Evolutionary conservation across 2,888 invertebrate genomes (phyloP), one percentile per base, ranked within the genome.

Genomic region (Pristionchus fissidentatus): DNA sequence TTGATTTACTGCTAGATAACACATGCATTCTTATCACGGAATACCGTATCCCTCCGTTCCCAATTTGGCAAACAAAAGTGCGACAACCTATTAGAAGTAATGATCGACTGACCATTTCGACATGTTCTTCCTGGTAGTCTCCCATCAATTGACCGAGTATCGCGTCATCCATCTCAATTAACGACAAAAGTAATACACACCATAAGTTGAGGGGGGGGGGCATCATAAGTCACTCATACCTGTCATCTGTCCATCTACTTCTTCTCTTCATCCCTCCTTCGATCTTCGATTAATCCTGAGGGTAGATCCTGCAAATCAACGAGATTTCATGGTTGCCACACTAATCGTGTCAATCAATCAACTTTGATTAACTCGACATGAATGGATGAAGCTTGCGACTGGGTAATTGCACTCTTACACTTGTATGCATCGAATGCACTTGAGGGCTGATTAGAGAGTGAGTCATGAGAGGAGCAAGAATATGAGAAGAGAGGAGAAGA

Each of bases 321-420:
- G 5, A 29, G 60, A 60, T 41, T 70, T 70, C 70, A 70, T 41
- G 70, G 70, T 43, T 41, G 43, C 43, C 70, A 41, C 70, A 3
- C 43, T 41, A 70, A 70, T 70, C 19, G n/a, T 41, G 32, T 19
- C n/a, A 26, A 70, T 70, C 70, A 70, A 70, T 70, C 70, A 70
- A 41, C 70, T 41, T 70, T 70, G 70, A 70, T 70, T 70, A 62
- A 35, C 13, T 4, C 13, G 62, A 41, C 38, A 70, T 26, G 41
- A 41, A 70, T 43, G 22, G 41, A 55, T 7, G 70, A n/a, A 26
- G 70, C 41, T 41, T 43, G 70, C 70, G 41, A 15, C 38, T 38
- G n/a, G 38, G 70, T 70, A 70, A 70, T 70, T 70, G 70, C 70
- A 70, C 70, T 70, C 43, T 70, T 70, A 70, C 70, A 70, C 70